Base-by-base conservation (phyloP, 2,797 vertebrate genomes). In the Gymnoscopelus braueri region DNA sequence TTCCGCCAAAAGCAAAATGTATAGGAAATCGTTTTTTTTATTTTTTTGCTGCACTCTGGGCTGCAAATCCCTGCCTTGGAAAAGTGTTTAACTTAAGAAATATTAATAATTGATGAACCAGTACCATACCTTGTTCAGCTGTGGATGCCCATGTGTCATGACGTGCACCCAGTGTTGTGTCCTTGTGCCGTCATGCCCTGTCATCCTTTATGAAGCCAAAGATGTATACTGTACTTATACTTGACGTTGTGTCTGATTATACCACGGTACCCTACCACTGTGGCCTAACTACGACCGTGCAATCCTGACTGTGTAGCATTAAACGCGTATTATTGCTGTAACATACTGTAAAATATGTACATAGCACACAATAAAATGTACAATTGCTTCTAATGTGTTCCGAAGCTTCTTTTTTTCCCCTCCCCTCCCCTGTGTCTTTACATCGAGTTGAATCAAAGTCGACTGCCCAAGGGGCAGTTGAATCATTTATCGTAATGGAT, bases 321-420 rank as follows among this genome's bases (percentile, higher is more conserved):
- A 83, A 70, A 29, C 59, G 48, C 86, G 84, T 87, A 81, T 70
- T 88, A 87, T 84, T 90, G 87, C 84, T 93, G 93, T 93, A 89
- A 77, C 50, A 88, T 93, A 91, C 74, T 94, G 92, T 94, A 93
- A 83, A 85, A 91, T 79, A 89, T 94, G 92, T 93, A 92, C 61
- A 93, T 87, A 92, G 79, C 80, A 71, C 67, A 88, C 77, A 92
- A 93, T 94, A 94, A 94, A 93, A 87, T 90, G 88, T 93, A 91
- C 78, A 87, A 87, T 91, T 85, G 87, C 89, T 91, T 90, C 62
- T 88, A 65, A 76, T 19, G 55, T 39, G 23, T 19, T 49, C 26
- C 26, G 26, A 29, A 29, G 26, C 26, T 29, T 29, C 2, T 29
- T 29, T 4, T 29, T 4, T 29, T 29, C 2, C 26, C 3, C 26